phyloP scores from a whole-genome alignment of 23 tunicate genomes.

The Styela plicata region DNA sequence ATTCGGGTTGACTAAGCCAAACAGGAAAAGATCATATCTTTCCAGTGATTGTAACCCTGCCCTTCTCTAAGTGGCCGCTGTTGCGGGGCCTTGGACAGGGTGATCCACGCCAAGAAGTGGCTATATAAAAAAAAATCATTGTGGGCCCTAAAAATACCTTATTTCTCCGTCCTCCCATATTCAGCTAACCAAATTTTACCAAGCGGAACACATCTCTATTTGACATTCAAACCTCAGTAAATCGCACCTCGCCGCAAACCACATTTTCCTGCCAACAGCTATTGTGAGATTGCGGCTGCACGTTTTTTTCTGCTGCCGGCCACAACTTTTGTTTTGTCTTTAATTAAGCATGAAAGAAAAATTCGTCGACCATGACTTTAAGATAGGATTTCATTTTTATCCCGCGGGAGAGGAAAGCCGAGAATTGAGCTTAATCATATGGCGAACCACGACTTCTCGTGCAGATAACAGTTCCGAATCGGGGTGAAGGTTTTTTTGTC shows the following conservation, averaged over 20 bases:
- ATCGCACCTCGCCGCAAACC: background rate
- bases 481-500: too few species aligned
- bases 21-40: too few species aligned
- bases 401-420: background rate
- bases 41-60: too few species aligned
- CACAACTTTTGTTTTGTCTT: background rate
- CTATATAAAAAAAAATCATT: too few species aligned
- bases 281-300: background rate
- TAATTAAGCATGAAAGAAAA: too few species aligned
- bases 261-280: background rate
- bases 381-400: too few species aligned
- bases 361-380: too few species aligned
- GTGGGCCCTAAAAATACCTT: background rate
- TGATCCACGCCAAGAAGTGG: too few species aligned
- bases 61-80: background rate
- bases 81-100: background rate
- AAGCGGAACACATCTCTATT: background rate
- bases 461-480: too few species aligned
- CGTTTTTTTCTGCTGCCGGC: background rate
- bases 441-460: too few species aligned
- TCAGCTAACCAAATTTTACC: background rate
- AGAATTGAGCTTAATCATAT: too few species aligned
- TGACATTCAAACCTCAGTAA: background rate
- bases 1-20: too few species aligned
- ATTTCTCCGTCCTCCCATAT: background rate